phyloP scores from a whole-genome alignment of 2,797 vertebrate genomes.

The Cryptoblepharus egeriae region DNA sequence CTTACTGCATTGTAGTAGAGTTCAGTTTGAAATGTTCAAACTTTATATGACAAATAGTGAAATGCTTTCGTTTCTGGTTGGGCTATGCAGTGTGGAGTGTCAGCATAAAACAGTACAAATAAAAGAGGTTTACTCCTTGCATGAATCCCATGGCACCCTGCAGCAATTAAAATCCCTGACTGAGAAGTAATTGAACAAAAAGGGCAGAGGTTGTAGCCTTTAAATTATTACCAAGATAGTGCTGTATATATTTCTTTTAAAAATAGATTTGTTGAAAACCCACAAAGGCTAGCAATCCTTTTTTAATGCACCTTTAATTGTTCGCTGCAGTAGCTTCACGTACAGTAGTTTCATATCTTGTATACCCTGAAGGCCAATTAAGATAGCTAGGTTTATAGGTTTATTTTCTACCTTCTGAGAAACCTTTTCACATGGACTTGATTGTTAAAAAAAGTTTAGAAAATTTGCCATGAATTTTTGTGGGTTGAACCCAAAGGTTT shows the following conservation, averaged over 20 bases:
- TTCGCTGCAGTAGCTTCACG: background rate
- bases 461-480: background rate
- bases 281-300: background rate
- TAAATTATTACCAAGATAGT: background rate
- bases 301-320: background rate
- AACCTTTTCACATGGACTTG: background rate
- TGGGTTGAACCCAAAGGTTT: background rate
- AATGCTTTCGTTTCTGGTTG: constrained; percentile 29
- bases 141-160: background rate
- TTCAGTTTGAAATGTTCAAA: constrained; percentile 3
- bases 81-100: background rate
- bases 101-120: constrained; percentile 9
- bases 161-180: background rate
- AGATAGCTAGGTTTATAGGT: background rate
- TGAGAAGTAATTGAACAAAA: constrained; percentile 29
- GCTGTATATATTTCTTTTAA: background rate
- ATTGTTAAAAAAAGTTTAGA: background rate
- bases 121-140: constrained; percentile 7
- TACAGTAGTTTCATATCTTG: background rate
- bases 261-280: accelerated
- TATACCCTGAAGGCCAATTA: background rate
- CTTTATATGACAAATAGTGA: constrained; percentile 21
- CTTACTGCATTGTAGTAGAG: background rate
- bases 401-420: background rate
- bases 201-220: background rate